Evolutionary conservation across 2,888 invertebrate genomes (phyloP).

Genomic region (Heliconius charithonia): DNA sequence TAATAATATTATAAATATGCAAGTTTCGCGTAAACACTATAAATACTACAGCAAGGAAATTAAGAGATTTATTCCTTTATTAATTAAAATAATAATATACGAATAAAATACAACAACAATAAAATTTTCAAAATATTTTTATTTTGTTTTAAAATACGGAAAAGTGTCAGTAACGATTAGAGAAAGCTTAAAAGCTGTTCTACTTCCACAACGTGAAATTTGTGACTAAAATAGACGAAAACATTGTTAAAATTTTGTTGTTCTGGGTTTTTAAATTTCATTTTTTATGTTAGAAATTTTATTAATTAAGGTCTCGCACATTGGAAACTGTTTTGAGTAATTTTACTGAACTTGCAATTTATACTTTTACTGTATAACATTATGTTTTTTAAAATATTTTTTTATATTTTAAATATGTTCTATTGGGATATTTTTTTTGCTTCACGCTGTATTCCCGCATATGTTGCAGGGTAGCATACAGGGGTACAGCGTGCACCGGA

Average conservation of each 20-base stretch:
- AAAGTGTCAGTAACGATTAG: conserved; percentile 11
- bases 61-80: too few relatives aligned
- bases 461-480: too few relatives aligned
- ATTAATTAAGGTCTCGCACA: background rate
- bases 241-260: conserved; percentile 8
- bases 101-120: too few relatives aligned
- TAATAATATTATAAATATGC: too few relatives aligned
- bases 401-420: too few relatives aligned
- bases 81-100: too few relatives aligned
- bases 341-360: background rate
- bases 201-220: background rate
- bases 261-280: background rate
- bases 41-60: too few relatives aligned
- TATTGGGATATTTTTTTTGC: too few relatives aligned
- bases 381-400: too few relatives aligned
- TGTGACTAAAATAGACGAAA: conserved; percentile 13
- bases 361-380: background rate
- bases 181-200: conserved; percentile 16
- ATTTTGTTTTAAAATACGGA: background rate
- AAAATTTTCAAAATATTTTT: background rate
- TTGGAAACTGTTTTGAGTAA: background rate
- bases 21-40: too few relatives aligned
- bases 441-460: too few relatives aligned
- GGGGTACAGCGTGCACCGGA: too few relatives aligned
- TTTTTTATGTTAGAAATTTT: conserved; percentile 1